Evolutionary conservation across 2,797 vertebrate genomes (phyloP), one percentile per base, ranked within the genome.

Genomic region (Falco concolor): DNA sequence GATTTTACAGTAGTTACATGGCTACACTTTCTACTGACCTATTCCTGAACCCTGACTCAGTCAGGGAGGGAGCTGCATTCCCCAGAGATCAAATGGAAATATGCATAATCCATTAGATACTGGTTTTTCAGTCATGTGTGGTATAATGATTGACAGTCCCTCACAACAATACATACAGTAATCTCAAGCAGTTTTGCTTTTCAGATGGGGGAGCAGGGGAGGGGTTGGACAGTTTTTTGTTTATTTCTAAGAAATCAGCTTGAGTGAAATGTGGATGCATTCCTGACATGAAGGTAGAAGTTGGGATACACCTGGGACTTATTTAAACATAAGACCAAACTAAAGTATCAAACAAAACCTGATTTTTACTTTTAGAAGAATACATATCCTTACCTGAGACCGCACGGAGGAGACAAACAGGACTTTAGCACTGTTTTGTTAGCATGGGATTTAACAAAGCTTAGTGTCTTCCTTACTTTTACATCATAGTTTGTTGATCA

Each of bases 61-160:
- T 70, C 76, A 94, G 73, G 82, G 82, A 96, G 72, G 73, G 91
- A 93, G 86, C 7, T 95, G 89, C 86, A 95, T 95, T 97, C 93
- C 89, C 81, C 89, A 90, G 94, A 96, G 95, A 97, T 97, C 96
- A 97, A 96, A 95, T 9, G 89, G 73, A 96, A 95, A 95, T 94
- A 95, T 85, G 88, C 92, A 96, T 96, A 96, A 97, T 95, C 92
- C 96, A 95, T 80, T 72, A 96, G 91, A 95, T 90, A 94, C 93
- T 89, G 74, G 52, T 96, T 92, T 92, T 95, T 91, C 86, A 92
- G 90, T 94, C 92, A 87, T 90, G 81, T 95, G 78, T 91, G 61
- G 72, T 85, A 52, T 32, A 85, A 73, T 54, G 90, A 95, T 49
- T 0, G 18, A 93, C 65, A 83, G 81, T 40, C 69, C 89, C 88